These are phyloP conservation scores for Ambastaia sidthimunki DNA, from an alignment of 2,797 vertebrate genomes.

Conservation along the genomic window DNA sequence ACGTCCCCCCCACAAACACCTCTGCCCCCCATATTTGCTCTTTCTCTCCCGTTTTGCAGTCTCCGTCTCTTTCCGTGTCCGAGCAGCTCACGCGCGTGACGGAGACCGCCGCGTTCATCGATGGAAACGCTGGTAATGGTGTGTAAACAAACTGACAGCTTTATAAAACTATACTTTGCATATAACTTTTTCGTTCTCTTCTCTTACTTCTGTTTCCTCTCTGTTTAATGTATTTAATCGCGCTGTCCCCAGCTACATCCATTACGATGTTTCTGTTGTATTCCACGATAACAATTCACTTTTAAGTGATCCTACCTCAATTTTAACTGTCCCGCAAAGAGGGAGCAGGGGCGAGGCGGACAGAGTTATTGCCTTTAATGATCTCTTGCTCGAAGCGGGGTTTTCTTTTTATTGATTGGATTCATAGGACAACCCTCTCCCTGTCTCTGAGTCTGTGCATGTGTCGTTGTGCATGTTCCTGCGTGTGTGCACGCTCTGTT, in stretches of 20 bases:
- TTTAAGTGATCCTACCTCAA: conserved; percentile 9
- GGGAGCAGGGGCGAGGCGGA: not conserved
- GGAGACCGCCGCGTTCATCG: conserved; percentile 47
- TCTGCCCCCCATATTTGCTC: conserved; percentile 25
- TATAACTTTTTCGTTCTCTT: conserved; percentile 12
- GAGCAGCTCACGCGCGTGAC: conserved; percentile 32
- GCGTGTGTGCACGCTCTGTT: conserved; percentile 16
- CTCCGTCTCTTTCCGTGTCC: conserved; percentile 36
- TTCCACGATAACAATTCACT: not conserved
- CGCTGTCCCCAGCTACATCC: not conserved
- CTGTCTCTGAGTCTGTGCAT: conserved; percentile 35
- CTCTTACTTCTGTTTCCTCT: not conserved
- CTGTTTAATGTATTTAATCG: not conserved
- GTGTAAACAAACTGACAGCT: conserved; percentile 30
- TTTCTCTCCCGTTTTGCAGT: conserved; percentile 26
- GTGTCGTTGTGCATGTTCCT: not conserved
- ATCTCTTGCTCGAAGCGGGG: conserved; percentile 68
- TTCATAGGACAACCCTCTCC: conserved; percentile 72
- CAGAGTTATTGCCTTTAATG: conserved; percentile 70
- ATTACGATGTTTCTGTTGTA: not conserved
- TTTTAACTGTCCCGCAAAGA: conserved; percentile 9
- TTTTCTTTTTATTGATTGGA: conserved; percentile 80
- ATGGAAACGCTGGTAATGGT: conserved; percentile 58
- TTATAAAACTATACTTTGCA: not conserved
- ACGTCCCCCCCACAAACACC: conserved; percentile 23